Percentiles rank a stretch among this genome's conserved stretches.
Evolutionary conservation across 2,888 invertebrate species (phyloP).

Genomic region (Lepidocyrtoides sp.): DNA sequence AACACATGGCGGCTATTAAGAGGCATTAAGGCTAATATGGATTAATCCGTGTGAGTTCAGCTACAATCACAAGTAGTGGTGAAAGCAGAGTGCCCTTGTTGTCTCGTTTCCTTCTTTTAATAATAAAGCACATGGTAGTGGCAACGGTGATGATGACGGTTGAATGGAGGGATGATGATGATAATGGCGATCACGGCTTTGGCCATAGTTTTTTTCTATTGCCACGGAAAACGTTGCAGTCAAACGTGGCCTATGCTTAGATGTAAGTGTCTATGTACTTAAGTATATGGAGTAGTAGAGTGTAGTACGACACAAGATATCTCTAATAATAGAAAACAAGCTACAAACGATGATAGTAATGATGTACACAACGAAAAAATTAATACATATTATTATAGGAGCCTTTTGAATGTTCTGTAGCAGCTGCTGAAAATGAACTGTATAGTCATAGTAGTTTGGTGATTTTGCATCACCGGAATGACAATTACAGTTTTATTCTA

Average conservation of each 20-base stretch:
- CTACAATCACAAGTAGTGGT: constrained; percentile 20
- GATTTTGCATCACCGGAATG: not conserved
- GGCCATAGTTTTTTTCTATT: not conserved
- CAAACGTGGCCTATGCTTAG: not conserved
- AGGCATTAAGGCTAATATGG: constrained; percentile 69
- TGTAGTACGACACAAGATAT: too few species aligned
- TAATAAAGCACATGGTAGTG: not conserved
- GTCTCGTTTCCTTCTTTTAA: not conserved
- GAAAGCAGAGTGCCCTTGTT: not conserved
- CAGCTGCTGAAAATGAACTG: not conserved
- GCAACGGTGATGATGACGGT: not conserved
- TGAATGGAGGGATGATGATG: constrained; percentile 8
- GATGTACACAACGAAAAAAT: constrained; percentile 7
- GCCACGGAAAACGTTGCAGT: not conserved
- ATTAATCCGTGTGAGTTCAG: constrained; percentile 68
- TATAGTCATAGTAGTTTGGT: not conserved
- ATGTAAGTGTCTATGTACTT: not conserved
- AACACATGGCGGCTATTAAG: constrained; percentile 76
- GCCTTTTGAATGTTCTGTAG: not conserved
- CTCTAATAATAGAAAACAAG: not conserved
- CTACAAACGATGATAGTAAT: not conserved
- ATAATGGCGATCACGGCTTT: constrained; percentile 24
- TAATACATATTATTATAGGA: not conserved
- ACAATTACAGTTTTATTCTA: not conserved
- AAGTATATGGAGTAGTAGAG: too few species aligned